phyloP scores from a whole-genome alignment of 2,888 invertebrate genomes.

The Ornithoptera priamus region DNA sequence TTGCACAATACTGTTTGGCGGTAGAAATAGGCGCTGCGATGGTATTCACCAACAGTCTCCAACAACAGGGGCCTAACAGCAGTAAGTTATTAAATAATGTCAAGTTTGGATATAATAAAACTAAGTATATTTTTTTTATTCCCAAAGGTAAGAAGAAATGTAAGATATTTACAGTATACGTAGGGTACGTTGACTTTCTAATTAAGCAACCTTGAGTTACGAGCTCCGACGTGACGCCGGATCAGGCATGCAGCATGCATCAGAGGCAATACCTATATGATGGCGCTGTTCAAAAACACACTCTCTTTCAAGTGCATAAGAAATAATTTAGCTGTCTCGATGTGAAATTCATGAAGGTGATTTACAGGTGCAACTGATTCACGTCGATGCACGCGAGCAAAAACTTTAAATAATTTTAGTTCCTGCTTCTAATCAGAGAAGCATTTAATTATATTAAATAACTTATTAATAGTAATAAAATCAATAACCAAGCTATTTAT shows the following conservation, averaged over 20 bases:
- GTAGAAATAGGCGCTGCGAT: too few species aligned
- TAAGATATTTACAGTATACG: background rate
- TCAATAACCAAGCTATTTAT: background rate
- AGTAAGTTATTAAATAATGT: too few species aligned
- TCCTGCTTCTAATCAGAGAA: constrained; percentile 10
- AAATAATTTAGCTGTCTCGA: background rate
- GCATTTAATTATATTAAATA: constrained; percentile 11
- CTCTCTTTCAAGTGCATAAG: constrained; percentile 8
- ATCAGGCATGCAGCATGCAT: constrained; percentile 29
- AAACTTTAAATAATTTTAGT: constrained; percentile 28
- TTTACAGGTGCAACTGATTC: constrained; percentile 30
- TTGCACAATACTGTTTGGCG: too few species aligned
- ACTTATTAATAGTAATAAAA: background rate
- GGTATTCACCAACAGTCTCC: too few species aligned
- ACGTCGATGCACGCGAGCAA: constrained; percentile 28
- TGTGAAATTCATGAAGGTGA: constrained; percentile 20
- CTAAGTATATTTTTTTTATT: background rate
- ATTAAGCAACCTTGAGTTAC: constrained; percentile 30
- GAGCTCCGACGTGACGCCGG: constrained; percentile 28
- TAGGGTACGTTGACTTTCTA: constrained; percentile 27
- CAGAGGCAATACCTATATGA: constrained; percentile 18
- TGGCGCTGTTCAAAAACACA: constrained; percentile 1
- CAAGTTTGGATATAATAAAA: background rate
- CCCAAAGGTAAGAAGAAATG: background rate
- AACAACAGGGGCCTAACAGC: too few species aligned